Conservation (phyloP, 2,888 invertebrate genomes). For the Epistrophe grossulariae region DNA sequence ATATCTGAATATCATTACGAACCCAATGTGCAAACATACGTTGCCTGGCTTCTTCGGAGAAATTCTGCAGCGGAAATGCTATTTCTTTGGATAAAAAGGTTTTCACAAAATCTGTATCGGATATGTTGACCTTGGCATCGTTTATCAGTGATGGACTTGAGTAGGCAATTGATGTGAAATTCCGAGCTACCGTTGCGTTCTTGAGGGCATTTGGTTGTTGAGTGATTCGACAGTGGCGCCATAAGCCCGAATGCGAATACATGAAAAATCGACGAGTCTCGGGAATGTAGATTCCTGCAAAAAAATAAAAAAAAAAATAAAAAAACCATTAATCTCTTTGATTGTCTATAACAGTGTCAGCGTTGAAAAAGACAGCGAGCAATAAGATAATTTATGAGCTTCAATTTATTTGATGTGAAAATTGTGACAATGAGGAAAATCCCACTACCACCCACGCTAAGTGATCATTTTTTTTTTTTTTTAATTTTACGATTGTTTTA, state of each 20-base stretch:
- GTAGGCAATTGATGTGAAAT: conserved; percentile 85
- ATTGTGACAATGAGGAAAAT: conserved; percentile 17
- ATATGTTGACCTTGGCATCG: conserved; percentile 80
- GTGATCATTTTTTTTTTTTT: background rate
- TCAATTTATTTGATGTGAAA: conserved; percentile 23
- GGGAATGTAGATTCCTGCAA: conserved; percentile 86
- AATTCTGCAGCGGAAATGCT: conserved; percentile 76
- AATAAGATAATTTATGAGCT: conserved; percentile 11
- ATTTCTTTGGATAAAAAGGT: conserved; percentile 78
- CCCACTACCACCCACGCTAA: conserved; percentile 19
- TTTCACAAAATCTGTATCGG: conserved; percentile 79
- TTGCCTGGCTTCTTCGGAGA: conserved; percentile 80
- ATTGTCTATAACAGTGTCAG: background rate
- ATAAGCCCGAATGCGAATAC: conserved; percentile 89
- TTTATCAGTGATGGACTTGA: conserved; percentile 78
- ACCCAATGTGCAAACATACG: conserved; percentile 83
- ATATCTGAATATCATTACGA: conserved; percentile 80
- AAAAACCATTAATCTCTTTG: background rate
- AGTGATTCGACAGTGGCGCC: conserved; percentile 85
- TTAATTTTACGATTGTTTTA: background rate
- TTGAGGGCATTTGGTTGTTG: conserved; percentile 83
- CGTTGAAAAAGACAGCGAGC: background rate
- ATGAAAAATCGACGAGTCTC: conserved; percentile 86
- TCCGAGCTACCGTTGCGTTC: conserved; percentile 85
- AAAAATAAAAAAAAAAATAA: conserved; percentile 69